Percentiles rank a stretch among this genome's conserved stretches.
These are phyloP conservation scores for Eristalis arbustorum DNA, from an alignment of 2,888 invertebrate genomes.

Conservation along the genomic window DNA sequence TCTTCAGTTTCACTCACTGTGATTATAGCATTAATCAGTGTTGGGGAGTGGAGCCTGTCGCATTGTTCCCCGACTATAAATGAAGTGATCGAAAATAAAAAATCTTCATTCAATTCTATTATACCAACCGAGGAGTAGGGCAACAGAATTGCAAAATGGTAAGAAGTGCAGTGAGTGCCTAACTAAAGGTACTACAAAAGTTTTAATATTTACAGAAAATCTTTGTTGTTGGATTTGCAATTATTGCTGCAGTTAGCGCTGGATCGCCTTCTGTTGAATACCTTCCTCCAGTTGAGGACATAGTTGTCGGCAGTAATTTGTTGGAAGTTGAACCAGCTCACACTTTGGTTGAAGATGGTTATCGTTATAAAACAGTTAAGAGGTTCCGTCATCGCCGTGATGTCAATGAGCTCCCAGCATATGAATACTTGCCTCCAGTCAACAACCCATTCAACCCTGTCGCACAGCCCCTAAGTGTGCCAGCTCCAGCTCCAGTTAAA, in stretches of 20 bases:
- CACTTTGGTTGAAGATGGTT: slow-evolving; percentile 55
- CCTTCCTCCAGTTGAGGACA: slow-evolving; percentile 52
- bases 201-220: slow-evolving; percentile 47
- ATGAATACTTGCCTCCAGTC: slow-evolving; percentile 45
- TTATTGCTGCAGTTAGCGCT: slow-evolving; percentile 59
- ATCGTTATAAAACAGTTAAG: slow-evolving; percentile 61
- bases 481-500: slow-evolving; percentile 15
- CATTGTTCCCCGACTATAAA: slow-evolving; percentile 53
- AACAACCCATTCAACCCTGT: slow-evolving; percentile 18
- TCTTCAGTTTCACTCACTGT: slow-evolving; percentile 10
- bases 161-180: slow-evolving; percentile 20
- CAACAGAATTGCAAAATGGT: slow-evolving; percentile 50
- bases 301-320: slow-evolving; percentile 30
- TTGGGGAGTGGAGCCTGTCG: slow-evolving; percentile 23
- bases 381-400: slow-evolving; percentile 64
- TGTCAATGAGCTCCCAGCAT: slow-evolving; percentile 48
- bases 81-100: slow-evolving; percentile 45
- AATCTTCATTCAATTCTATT: slow-evolving; percentile 63
- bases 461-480: not conserved
- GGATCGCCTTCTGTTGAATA: slow-evolving; percentile 58
- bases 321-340: slow-evolving; percentile 60
- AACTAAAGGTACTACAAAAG: not conserved
- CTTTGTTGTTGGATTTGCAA: slow-evolving; percentile 58
- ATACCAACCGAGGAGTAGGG: slow-evolving; percentile 56
- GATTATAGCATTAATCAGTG: slow-evolving; percentile 16